Conservation (phyloP, 2,113 vertebrate genomes). For the Propithecus coquereli region DNA sequence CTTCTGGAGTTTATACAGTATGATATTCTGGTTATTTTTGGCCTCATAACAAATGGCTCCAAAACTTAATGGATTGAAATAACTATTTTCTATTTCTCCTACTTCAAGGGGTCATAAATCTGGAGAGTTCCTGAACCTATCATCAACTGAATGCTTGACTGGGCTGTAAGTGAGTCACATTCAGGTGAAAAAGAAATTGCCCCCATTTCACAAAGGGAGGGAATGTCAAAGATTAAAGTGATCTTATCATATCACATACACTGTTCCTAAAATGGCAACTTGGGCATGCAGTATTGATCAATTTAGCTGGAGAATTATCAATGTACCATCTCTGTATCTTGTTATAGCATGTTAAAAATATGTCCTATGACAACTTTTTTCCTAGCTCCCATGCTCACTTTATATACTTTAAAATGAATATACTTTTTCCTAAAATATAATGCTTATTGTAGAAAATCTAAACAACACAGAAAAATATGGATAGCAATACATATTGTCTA, state of each 20-base stretch:
- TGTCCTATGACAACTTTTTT: background rate
- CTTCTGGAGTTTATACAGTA: background rate
- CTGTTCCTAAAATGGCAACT: background rate
- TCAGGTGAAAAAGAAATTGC: background rate
- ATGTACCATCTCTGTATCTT: background rate
- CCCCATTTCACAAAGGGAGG: background rate
- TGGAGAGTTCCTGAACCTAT: background rate
- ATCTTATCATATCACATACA: background rate
- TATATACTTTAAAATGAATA: background rate
- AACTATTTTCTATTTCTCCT: background rate
- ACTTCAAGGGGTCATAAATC: background rate
- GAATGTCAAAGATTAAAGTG: background rate
- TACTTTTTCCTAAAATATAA: background rate
- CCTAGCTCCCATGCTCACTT: background rate
- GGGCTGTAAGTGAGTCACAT: background rate
- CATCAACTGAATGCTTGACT: background rate
- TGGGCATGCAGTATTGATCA: background rate
- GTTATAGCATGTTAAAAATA: background rate
- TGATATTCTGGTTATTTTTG: background rate
- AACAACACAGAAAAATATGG: background rate
- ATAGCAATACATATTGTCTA: background rate
- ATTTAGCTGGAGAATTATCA: background rate
- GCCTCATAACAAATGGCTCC: background rate
- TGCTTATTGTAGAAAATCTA: background rate
- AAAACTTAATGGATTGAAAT: background rate